A percentile compares a stretch with the other conserved stretches of the same genome.
Conservation (phyloP, 1,140 invertebrate species). For the Camponotus vicinus region DNA sequence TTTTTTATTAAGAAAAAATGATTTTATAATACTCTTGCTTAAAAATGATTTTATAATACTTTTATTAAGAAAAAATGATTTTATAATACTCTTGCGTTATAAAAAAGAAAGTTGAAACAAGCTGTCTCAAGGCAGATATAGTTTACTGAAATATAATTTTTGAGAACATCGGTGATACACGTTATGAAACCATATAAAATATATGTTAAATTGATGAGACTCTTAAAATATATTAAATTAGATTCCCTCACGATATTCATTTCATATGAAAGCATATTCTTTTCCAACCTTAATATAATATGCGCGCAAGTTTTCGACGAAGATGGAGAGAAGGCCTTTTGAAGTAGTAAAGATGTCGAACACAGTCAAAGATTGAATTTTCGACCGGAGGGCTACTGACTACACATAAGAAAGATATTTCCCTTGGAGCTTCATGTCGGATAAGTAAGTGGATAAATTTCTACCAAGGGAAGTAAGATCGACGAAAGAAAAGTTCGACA, state of each 20-base stretch:
- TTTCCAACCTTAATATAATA: slow-evolving; percentile 49
- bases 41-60: no score
- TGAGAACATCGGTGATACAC: no score
- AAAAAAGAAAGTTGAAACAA: neutral
- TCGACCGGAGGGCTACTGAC: slow-evolving; percentile 27
- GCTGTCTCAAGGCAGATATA: neutral
- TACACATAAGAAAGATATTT: slow-evolving; percentile 53
- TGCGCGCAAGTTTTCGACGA: slow-evolving; percentile 33
- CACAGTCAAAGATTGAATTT: slow-evolving; percentile 67
- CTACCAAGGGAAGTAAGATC: slow-evolving; percentile 30
- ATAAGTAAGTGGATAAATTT: slow-evolving; percentile 69
- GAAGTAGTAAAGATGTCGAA: slow-evolving; percentile 66
- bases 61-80: no score
- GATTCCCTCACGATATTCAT: slow-evolving; percentile 2
- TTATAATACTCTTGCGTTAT: no score
- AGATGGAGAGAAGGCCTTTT: slow-evolving; percentile 37
- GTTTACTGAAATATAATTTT: neutral
- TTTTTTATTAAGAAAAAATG: no score
- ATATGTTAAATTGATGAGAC: neutral
- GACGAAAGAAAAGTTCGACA: slow-evolving; percentile 51
- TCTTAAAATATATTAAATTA: slow-evolving; percentile 16
- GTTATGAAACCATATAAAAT: neutral
- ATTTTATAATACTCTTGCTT: no score
- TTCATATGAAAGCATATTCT: slow-evolving; percentile 3
- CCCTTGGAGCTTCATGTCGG: slow-evolving; percentile 46